These are phyloP conservation scores for Sus scrofa DNA, from an alignment of 2,113 vertebrate species.

Conservation along the genomic window T2T-Sscrofa CM000816.6:103399501-103400000, in stretches of 20 bases:
- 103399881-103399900: background rate
- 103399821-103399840: background rate
- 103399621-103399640: background rate
- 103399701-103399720: background rate
- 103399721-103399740: background rate
- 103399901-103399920: constrained; percentile 8
- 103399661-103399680: background rate
- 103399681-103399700: background rate
- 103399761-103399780: background rate
- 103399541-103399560: background rate
- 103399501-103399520: background rate
- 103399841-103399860: background rate
- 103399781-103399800: background rate
- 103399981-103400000: background rate
- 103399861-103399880: background rate
- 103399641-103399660: background rate
- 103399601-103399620: background rate
- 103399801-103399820: background rate
- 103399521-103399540: background rate
- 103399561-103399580: background rate
- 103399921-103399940: background rate
- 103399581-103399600: background rate
- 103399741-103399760: background rate
- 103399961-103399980: background rate
- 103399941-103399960: background rate